Evolutionary conservation across 2,888 invertebrate genomes (phyloP), one percentile per base, ranked within the genome.

Genomic region (Agrotis exclamationis): DNA sequence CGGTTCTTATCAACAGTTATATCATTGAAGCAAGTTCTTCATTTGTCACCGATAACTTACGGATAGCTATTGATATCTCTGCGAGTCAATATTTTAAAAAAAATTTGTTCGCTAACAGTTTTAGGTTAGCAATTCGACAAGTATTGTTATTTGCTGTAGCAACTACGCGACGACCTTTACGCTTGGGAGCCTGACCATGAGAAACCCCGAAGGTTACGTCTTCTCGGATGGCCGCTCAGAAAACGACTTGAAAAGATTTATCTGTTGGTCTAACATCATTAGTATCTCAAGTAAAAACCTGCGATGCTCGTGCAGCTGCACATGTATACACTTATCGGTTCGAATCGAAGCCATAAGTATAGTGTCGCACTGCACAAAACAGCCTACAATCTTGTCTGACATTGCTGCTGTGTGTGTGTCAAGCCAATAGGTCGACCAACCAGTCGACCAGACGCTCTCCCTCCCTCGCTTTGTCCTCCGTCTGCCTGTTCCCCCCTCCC

Each of bases 391-490:
- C 90, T 91, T 79, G 91, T 91, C 90, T 92, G 93, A 92, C 89
- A 90, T 90, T 92, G 90, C 89, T 87, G 86, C 77, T 90, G 91
- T 91, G 90, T 91, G 91, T 87, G 93, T 94, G 85, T 90, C 91
- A 90, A 93, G 93, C 95, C 93, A 95, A 93, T 95, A 93, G 94
- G 95, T 95, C 95, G 96, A 91, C 95, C 95, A 95, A 95, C 95
- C 95, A 95, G 95, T 95, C 94, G 91, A 89, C 91, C 93, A 95
- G 95, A 93, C 94, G 92, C 92, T 92, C 95, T 93, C 94, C 95
- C 95, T 93, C 94, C 93, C 94, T 90, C 92, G 88, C 89, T 90
- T 90, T 90, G 90, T 93, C 94, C 93, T 92, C 93, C 91, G 92
- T 93, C 93, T 92, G 90, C 86, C 82, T 77, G 67, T 51, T 54